Evolutionary conservation across 2,888 invertebrate species (phyloP).

Genomic region (Crepidodera aurea): DNA sequence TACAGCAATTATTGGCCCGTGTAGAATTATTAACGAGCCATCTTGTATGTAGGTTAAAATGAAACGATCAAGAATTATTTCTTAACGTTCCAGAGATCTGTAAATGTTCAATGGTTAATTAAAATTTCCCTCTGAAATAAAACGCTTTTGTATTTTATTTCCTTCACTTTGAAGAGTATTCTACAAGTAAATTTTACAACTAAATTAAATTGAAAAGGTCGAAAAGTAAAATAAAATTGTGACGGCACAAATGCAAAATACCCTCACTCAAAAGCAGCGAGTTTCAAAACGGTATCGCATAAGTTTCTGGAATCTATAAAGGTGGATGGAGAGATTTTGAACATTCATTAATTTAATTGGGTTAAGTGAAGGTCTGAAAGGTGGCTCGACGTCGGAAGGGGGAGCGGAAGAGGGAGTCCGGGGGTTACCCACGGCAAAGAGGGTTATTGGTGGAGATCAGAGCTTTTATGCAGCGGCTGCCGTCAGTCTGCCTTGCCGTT

Average conservation of each 20-base stretch:
- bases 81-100: no score
- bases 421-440: conserved; percentile 37
- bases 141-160: not conserved
- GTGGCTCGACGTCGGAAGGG: conserved; percentile 35
- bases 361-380: conserved; percentile 54
- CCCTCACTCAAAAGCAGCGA: conserved; percentile 14
- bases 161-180: not conserved
- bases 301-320: conserved; percentile 21
- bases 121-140: not conserved
- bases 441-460: conserved; percentile 51
- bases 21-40: no score
- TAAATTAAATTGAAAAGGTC: not conserved
- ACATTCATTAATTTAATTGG: conserved; percentile 57
- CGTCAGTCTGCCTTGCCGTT: conserved; percentile 39
- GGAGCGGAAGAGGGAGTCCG: conserved; percentile 4
- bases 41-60: no score
- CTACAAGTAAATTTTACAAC: conserved; percentile 3
- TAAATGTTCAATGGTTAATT: not conserved
- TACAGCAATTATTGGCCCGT: no score
- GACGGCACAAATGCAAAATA: conserved; percentile 15
- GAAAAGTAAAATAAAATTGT: conserved; percentile 1
- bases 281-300: conserved; percentile 14
- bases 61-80: no score
- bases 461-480: conserved; percentile 51
- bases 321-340: conserved; percentile 49